phyloP scores from a whole-genome alignment of 2,113 vertebrate species.

The Gallinago media region DNA sequence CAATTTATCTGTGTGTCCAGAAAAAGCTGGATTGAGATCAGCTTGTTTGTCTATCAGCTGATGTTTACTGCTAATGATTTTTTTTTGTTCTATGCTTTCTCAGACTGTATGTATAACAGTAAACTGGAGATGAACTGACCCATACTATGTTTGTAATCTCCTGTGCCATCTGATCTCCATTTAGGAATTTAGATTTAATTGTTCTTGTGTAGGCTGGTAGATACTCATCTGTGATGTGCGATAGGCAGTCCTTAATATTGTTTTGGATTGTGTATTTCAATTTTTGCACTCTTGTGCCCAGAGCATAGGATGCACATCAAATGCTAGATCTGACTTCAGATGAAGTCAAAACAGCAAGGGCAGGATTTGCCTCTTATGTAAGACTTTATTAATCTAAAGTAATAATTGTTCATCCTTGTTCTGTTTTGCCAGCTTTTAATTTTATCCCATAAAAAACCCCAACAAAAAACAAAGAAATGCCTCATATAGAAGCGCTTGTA shows the following conservation, averaged over 20 bases:
- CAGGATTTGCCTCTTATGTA: background rate
- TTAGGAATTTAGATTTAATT: slow-evolving; percentile 42
- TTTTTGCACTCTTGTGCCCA: background rate
- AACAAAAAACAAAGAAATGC: background rate
- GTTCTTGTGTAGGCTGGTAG: slow-evolving; percentile 33
- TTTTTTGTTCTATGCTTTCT: background rate
- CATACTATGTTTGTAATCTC: background rate
- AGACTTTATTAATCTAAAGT: background rate
- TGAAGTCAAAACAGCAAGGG: background rate
- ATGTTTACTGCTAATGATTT: background rate
- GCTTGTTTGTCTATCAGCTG: background rate
- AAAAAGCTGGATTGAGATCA: background rate
- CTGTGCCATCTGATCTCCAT: background rate
- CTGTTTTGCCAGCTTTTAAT: background rate
- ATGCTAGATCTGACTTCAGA: background rate
- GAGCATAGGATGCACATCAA: background rate
- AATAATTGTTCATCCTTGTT: background rate
- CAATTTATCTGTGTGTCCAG: background rate
- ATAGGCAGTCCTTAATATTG: background rate
- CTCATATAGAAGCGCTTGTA: slow-evolving; percentile 4
- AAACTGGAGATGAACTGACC: slow-evolving; percentile 24
- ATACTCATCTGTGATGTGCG: slow-evolving; percentile 1
- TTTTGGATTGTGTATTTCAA: slow-evolving; percentile 8
- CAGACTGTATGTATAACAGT: background rate
- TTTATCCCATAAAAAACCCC: background rate